These are phyloP conservation scores for Harmothoe impar DNA, from an alignment of 2,888 invertebrate species.

Conservation along the genomic window DNA sequence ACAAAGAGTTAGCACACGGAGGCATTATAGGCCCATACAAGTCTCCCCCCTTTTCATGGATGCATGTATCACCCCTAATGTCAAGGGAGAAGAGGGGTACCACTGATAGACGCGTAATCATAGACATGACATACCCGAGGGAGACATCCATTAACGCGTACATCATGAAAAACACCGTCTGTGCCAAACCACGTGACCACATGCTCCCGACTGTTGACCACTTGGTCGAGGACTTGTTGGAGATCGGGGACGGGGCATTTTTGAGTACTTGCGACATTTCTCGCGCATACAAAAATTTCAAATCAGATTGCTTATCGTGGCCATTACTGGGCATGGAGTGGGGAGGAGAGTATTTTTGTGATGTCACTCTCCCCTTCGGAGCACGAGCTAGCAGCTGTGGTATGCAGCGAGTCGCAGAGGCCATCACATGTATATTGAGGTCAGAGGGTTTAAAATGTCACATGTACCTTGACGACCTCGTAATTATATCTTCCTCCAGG, in stretches of 20 bases:
- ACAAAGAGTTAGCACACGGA: neutral
- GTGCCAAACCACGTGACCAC: neutral
- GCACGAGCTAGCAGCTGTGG: neutral
- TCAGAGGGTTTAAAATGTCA: neutral
- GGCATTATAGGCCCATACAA: neutral
- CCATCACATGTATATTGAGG: neutral
- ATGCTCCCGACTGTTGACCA: neutral
- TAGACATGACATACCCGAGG: too few species aligned
- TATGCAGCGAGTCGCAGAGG: constrained; percentile 1
- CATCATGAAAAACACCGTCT: neutral
- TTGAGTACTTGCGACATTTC: neutral
- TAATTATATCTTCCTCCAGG: neutral
- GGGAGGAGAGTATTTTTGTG: neutral
- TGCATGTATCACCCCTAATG: too few species aligned
- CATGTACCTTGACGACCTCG: too few species aligned
- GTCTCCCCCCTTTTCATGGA: neutral
- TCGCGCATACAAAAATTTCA: constrained; percentile 15
- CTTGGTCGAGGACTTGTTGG: neutral
- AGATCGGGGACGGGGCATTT: neutral
- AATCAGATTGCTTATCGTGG: neutral
- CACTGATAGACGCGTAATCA: too few species aligned
- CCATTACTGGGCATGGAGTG: too few species aligned
- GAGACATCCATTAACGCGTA: neutral
- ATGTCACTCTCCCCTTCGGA: neutral
- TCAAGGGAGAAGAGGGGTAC: too few species aligned